These are phyloP conservation scores for Diorhabda sublineata DNA, from an alignment of 1,140 invertebrate species.

Conservation along the genomic window DNA sequence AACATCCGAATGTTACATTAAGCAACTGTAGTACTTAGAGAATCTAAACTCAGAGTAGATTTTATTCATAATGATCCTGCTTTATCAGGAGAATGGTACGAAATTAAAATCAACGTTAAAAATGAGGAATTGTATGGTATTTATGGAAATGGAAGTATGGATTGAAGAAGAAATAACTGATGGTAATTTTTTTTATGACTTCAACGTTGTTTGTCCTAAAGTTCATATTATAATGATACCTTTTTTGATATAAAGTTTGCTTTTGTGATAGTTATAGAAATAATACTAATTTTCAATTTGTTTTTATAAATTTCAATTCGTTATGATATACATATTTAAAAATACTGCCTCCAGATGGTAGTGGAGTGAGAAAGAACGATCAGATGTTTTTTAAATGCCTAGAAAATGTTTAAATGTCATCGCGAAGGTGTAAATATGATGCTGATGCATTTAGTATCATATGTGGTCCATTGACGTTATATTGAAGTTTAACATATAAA, in stretches of 20 bases:
- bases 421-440: too few species aligned
- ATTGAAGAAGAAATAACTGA: slow-evolving; percentile 36
- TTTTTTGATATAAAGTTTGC: slow-evolving; percentile 5
- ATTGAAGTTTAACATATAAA: too few species aligned
- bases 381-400: too few species aligned
- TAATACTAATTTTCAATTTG: too few species aligned
- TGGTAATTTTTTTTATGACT: slow-evolving; percentile 19
- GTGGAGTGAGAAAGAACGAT: too few species aligned
- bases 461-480: too few species aligned
- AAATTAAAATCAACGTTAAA: slow-evolving; percentile 57
- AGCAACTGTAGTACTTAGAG: slow-evolving; percentile 61
- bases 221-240: slow-evolving; percentile 14
- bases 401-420: too few species aligned
- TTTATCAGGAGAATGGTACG: slow-evolving; percentile 73
- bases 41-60: slow-evolving; percentile 64
- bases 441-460: too few species aligned
- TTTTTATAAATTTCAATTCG: too few species aligned
- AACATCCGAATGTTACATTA: slow-evolving; percentile 55
- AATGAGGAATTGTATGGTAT: slow-evolving; percentile 58
- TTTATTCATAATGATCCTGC: slow-evolving; percentile 65
- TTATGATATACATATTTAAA: too few species aligned
- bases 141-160: slow-evolving; percentile 47
- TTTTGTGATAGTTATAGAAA: too few species aligned
- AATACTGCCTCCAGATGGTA: too few species aligned
- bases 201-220: neutral